These are phyloP conservation scores for Brachycybe producta DNA, from an alignment of 2,888 invertebrate genomes.

Conservation along the genomic window DNA sequence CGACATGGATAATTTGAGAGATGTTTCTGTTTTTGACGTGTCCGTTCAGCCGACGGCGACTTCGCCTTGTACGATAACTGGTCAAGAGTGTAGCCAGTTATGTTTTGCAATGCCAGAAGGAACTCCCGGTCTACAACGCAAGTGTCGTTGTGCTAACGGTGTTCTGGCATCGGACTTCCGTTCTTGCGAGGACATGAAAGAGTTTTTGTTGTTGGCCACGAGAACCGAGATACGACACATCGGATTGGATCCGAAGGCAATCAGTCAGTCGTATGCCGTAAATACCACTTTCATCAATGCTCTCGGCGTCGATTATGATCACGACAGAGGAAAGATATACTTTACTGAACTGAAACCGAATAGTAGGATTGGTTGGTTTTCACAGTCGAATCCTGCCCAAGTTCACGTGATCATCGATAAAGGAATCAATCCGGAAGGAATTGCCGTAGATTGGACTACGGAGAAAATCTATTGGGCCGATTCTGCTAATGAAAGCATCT, in stretches of 20 bases:
- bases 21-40: slow-evolving; percentile 80
- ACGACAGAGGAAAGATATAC: slow-evolving; percentile 67
- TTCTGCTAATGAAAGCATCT: slow-evolving; percentile 83
- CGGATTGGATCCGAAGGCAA: slow-evolving; percentile 69
- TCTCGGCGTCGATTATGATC: slow-evolving; percentile 92
- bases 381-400: slow-evolving; percentile 51
- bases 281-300: slow-evolving; percentile 73
- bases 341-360: slow-evolving; percentile 85
- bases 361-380: slow-evolving; percentile 72
- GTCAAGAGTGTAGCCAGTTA: slow-evolving; percentile 69
- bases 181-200: slow-evolving; percentile 68
- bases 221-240: slow-evolving; percentile 84
- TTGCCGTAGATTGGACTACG: slow-evolving; percentile 95
- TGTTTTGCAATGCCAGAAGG: slow-evolving; percentile 77
- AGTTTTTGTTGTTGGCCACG: slow-evolving; percentile 86
- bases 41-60: slow-evolving; percentile 58
- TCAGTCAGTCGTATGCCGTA: slow-evolving; percentile 70
- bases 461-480: slow-evolving; percentile 97
- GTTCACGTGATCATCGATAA: slow-evolving; percentile 23
- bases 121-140: slow-evolving; percentile 34
- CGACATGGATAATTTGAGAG: slow-evolving; percentile 70
- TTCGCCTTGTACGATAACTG: slow-evolving; percentile 16
- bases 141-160: slow-evolving; percentile 88
- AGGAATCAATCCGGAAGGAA: slow-evolving; percentile 82
- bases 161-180: slow-evolving; percentile 47